Evolutionary conservation across 2,888 invertebrate genomes (phyloP), one percentile per base, ranked within the genome.

Genomic region (Cephalotes varians): DNA sequence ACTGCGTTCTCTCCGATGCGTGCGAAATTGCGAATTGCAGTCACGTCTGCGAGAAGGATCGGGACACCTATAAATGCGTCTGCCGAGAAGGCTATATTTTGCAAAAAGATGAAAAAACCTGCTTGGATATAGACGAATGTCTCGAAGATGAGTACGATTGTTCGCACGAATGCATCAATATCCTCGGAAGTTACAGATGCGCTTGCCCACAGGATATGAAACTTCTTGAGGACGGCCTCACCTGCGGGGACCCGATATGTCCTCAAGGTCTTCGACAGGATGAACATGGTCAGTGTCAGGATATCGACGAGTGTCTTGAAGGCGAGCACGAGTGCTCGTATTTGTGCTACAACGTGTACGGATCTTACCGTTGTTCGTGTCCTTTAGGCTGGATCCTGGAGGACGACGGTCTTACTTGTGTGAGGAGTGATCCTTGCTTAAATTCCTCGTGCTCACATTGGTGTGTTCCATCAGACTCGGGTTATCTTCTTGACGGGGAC

Each of bases 331-430:
- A 95, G 72, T 95, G 96, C 90, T 95, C 95, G 10, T 95, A 95
- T 85, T 90, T 91, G n/a, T 96, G 96, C 87, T 88, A 95, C 49
- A 96, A 96, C 84, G 94, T 95, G 0, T 91, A 95, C 37, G 97
- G 97, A 28, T 95, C 96, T 5, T 97, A 96, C 91, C 93, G 94
- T 34, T 97, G 97, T 91, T 93, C 94, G 84, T 97, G 97, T 91
- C 94, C 95, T 2, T 85, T 93, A 21, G 96, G 96, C 0, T 96
- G 95, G 91, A 94, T 93, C 64, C 88, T 96, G 31, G 92, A 92
- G 4, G 92, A 93, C 0, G 95, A 96, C 44, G 85, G 89, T 18
- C 64, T 88, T 1, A 90, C 89, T 18, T 94, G 94, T 49, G n/a
- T 60, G 10, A 67, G 64, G 12, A n/a, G 10, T 0, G 87, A 92